Evolutionary conservation across 1,140 invertebrate genomes (phyloP).

Genomic region (Drosophila nikananu): DNA sequence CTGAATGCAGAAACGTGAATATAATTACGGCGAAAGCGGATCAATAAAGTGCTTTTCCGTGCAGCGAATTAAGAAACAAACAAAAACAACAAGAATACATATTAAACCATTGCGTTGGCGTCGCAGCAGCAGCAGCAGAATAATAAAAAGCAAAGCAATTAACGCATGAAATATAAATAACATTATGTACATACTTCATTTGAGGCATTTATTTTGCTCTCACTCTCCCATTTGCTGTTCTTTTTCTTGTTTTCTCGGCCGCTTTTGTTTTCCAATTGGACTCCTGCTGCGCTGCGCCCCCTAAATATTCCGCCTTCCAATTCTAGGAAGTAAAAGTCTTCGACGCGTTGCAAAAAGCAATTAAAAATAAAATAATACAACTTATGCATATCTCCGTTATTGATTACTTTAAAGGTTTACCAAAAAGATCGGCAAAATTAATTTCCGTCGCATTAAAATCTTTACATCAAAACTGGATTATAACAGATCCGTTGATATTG

Average conservation of each 20-base stretch:
- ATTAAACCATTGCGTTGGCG: constrained; percentile 32
- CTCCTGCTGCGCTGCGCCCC: constrained; percentile 35
- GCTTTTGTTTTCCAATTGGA: constrained; percentile 53
- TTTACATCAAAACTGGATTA: constrained; percentile 85
- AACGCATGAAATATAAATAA: constrained; percentile 57
- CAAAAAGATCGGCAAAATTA: constrained; percentile 71
- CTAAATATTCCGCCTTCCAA: constrained; percentile 13
- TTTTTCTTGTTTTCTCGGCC: constrained; percentile 12
- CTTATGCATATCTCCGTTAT: constrained; percentile 28
- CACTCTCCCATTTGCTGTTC: constrained; percentile 1
- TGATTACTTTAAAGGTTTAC: constrained; percentile 58
- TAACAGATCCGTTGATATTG: constrained; percentile 85
- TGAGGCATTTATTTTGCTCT: constrained; percentile 5
- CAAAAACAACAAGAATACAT: constrained; percentile 11
- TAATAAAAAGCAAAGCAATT: constrained; percentile 40
- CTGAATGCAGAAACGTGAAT: constrained; percentile 53
- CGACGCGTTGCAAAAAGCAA: constrained; percentile 8
- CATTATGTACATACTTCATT: constrained; percentile 15
- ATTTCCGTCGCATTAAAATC: constrained; percentile 85
- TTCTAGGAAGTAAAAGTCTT: constrained; percentile 33
- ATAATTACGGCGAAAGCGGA: constrained; percentile 61
- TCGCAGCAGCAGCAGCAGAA: constrained; percentile 8
- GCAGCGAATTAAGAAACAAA: constrained; percentile 20
- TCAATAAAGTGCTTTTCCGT: constrained; percentile 57
- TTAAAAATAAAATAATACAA: constrained; percentile 20